Conservation (phyloP, 2,797 vertebrate genomes). For the Brotogeris chrysoptera region DNA sequence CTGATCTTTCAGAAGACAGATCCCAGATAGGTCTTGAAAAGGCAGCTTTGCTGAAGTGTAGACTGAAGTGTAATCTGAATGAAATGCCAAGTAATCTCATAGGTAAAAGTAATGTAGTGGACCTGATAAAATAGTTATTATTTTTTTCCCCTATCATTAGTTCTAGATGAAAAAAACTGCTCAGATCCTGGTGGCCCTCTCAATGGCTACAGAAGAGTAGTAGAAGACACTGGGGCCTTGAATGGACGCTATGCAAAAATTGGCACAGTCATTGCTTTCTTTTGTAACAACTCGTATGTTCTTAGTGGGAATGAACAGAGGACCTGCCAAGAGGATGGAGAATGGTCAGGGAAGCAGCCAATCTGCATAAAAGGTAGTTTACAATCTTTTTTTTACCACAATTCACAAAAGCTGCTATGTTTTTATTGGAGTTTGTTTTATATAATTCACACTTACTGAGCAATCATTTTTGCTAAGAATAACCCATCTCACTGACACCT, state of each 20-base stretch:
- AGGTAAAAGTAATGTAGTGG: conserved; percentile 27
- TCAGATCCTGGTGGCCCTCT: conserved; percentile 83
- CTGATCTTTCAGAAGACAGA: background rate
- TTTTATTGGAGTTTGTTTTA: background rate
- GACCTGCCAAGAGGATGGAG: conserved; percentile 85
- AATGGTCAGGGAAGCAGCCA: conserved; percentile 92
- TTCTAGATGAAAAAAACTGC: conserved; percentile 85
- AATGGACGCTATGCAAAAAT: conserved; percentile 67
- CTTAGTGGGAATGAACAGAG: conserved; percentile 86
- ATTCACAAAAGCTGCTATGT: background rate
- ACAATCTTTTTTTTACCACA: background rate
- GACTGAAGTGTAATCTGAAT: background rate
- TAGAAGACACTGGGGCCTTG: conserved; percentile 80
- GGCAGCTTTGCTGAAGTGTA: background rate
- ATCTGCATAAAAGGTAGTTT: conserved; percentile 91
- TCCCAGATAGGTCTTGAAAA: background rate
- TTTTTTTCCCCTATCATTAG: conserved; percentile 67
- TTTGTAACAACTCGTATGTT: conserved; percentile 91
- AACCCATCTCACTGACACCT: background rate
- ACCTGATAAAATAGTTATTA: conserved; percentile 5
- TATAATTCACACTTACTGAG: background rate
- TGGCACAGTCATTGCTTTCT: conserved; percentile 81
- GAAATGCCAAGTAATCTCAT: conserved; percentile 6
- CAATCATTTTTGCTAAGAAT: background rate
- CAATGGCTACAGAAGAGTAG: conserved; percentile 85